Evolutionary conservation across 2,888 invertebrate species (phyloP).

Genomic region (Xylocampa areola): DNA sequence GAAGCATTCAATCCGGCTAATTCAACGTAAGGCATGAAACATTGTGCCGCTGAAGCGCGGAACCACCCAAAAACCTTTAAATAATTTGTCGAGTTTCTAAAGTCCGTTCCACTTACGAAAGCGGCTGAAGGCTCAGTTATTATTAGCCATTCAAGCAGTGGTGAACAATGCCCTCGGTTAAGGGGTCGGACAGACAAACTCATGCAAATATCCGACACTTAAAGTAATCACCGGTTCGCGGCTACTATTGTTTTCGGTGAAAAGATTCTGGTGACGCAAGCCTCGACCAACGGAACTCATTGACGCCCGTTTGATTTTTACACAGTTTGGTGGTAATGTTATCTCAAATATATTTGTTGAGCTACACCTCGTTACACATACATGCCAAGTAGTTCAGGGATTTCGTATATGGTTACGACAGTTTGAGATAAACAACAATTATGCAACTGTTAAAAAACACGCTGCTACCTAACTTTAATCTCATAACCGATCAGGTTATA

Average conservation of each 20-base stretch:
- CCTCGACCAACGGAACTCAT: slow-evolving; percentile 51
- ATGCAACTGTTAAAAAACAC: slow-evolving; percentile 28
- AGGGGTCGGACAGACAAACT: slow-evolving; percentile 77
- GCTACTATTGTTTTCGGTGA: slow-evolving; percentile 75
- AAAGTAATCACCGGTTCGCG: slow-evolving; percentile 74
- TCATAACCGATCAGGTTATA: slow-evolving; percentile 20
- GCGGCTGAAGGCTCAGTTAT: slow-evolving; percentile 75
- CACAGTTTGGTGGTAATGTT: slow-evolving; percentile 27
- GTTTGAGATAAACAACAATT: slow-evolving; percentile 26
- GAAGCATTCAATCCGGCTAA: slow-evolving; percentile 53
- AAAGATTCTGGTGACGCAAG: slow-evolving; percentile 72
- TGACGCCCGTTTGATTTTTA: slow-evolving; percentile 41
- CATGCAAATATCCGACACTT: slow-evolving; percentile 80
- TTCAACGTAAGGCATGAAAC: slow-evolving; percentile 56
- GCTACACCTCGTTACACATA: slow-evolving; percentile 15
- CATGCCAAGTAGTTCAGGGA: slow-evolving; percentile 39
- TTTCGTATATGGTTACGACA: slow-evolving; percentile 24
- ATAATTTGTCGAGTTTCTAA: slow-evolving; percentile 72
- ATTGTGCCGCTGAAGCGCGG: slow-evolving; percentile 46
- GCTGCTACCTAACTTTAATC: slow-evolving; percentile 15
- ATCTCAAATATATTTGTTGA: slow-evolving; percentile 27
- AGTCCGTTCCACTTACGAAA: slow-evolving; percentile 84
- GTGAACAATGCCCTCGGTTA: slow-evolving; percentile 83
- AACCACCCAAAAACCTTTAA: slow-evolving; percentile 70
- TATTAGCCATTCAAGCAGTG: slow-evolving; percentile 81